Base-by-base conservation (phyloP, 2,888 invertebrate species). In the Amphipyra tragopoginis region DNA sequence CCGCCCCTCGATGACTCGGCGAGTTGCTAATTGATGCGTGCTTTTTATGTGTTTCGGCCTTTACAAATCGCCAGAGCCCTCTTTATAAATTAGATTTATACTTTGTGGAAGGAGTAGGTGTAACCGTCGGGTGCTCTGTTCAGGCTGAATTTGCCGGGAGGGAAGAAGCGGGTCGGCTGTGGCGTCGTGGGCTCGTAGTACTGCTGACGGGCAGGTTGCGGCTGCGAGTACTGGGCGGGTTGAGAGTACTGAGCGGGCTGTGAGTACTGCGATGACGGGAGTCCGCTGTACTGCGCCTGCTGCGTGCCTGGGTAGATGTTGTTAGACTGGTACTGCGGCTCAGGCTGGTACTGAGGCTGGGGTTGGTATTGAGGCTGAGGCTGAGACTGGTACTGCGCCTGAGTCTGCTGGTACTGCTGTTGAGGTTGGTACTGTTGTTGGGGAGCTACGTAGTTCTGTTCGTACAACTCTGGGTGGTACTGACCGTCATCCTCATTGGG, bases 111-210 rank as follows among this genome's bases (percentile, higher is more conserved):
- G 76, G 96, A 97, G 93, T 97, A 98, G 83, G 97, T 97, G 95
- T 96, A 98, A 84, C 98, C 98, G 86, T 98, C 98, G 42, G 98
- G 98, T 64, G 97, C 97, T 86, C 98, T 96, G 95, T 98, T 98
- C 79, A 98, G 95, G 79, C 97, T 97, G 83, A 98, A 96, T 91
- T 98, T 98, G 77, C 98, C 98, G 34, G 98, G 98, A 54, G 97
- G 98, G 88, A 97, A 97, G 95, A 97, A 97, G 80, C 97, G 96
- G 83, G 96, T 96, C 15, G 97, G 97, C 33, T 96, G 93, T 68
- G 96, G 97, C 55, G 97, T 97, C 66, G 95, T 95, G 34, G 93
- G 87, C 60, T 95, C 94, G 83, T 95, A 95, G 86, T 96, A 96
- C 70, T 95, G 95, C 56, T 93, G 95, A 64, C 88, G 90, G 45